A percentile compares a stretch with the other conserved stretches of the same genome.
These are phyloP conservation scores for Oenanthe melanoleuca DNA, from an alignment of 2,113 vertebrate species.

Conservation along the genomic window DNA sequence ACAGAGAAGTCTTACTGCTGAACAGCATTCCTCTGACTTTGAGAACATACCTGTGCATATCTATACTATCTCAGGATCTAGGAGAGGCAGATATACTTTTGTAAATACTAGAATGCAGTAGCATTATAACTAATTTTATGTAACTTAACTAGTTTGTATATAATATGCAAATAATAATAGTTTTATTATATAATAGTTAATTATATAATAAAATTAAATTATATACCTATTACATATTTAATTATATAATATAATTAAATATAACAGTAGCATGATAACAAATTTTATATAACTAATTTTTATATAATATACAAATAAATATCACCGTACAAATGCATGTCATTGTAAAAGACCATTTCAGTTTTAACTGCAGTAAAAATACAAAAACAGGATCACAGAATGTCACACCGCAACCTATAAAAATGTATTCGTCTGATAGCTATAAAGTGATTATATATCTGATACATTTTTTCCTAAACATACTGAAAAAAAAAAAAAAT, in stretches of 20 bases:
- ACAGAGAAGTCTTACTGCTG: background rate
- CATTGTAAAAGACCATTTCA: background rate
- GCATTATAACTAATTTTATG: no score
- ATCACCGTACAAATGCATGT: rapidly evolving
- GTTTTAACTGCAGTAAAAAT: background rate
- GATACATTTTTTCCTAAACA: background rate
- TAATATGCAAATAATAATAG: no score
- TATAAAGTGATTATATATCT: background rate
- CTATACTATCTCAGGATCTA: background rate
- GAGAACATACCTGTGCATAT: background rate
- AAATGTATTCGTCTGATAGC: background rate
- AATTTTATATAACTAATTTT: no score
- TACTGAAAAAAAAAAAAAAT: background rate
- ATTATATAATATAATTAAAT: no score
- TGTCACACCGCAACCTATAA: background rate
- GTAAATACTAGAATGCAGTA: background rate
- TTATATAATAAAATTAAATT: no score
- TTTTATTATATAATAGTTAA: no score
- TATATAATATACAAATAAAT: background rate
- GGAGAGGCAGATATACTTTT: background rate
- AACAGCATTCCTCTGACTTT: background rate
- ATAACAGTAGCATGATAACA: no score
- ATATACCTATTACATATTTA: no score
- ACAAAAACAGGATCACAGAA: background rate
- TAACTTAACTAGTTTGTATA: no score